Evolutionary conservation across 1,140 invertebrate genomes (phyloP), one percentile per base, ranked within the genome.

Genomic region (Triops longicaudatus): DNA sequence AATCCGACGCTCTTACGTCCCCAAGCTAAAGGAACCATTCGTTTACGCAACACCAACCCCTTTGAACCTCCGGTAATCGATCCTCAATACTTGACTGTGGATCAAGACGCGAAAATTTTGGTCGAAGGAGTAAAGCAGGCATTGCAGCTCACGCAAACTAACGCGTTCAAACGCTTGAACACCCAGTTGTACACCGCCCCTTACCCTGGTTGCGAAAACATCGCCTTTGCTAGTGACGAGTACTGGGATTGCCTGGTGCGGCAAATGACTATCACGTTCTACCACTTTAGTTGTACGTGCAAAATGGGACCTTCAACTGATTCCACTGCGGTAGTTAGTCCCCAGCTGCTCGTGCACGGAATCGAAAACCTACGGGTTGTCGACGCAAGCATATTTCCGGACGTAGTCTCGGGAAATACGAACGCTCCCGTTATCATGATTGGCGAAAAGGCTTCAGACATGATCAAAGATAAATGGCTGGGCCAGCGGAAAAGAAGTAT

Each of bases 401-500:
- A 83, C 2, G 86, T 92, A n/a, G 86, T 90, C 12, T 87, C 86
- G 5, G 91, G 89, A 1, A 92, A 94, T 81, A 89, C 90, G 0
- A 92, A 90, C 78, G 91, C 90, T 0, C 88, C 89, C 0, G 50
- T 63, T 0, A 93, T 94, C 26, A 94, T 95, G 92, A 91, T 95
- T 22, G 93, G 88, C 0, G 92, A 95, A 82, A 93, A 93, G 82
- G 92, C 90, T 0, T 87, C 92, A 26, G 92, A 94, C 79, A 87
- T 94, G 86, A 91, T 94, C 44, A 93, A 93, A 82, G 88, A 92
- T 79, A 90, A 88, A 80, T 94, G 92, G 92, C 72, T 78, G 44
- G 42, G 44, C 26, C 22, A 78, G 50, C 14, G 11, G 14, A 63
- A 63, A 63, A 17, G 50, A 6, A 63, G 22, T 63, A 63, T 22